Base-by-base conservation (phyloP, 1,140 invertebrate species). In the Dinoponera quadriceps region DNA sequence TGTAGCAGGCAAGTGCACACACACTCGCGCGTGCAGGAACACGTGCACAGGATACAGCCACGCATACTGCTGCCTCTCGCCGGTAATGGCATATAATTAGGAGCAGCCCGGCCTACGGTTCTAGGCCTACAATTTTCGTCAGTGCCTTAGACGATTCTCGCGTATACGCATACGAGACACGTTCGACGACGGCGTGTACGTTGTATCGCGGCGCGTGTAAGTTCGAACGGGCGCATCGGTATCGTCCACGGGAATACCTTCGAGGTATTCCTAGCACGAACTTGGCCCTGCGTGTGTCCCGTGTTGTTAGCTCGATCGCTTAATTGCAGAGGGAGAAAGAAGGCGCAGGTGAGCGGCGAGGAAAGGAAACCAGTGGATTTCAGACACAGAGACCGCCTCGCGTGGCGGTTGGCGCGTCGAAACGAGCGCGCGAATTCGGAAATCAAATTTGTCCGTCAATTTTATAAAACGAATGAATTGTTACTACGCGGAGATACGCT, bases 41-140 rank as follows among this genome's bases (percentile, higher is more conserved):
- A 63, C 57, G 63, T 29, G 51, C 54, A 80, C 29, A 57, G 22
- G 54, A 57, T 57, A 59, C 16, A 57, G 33, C 33, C 57, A 44
- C 57, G n/a, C 27, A 82, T 84, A 57, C 25, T 22, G 78, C n/a
- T 29, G 78, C 78, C 55, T 22, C n/a, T 22, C n/a, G 73, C 54
- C 38, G 38, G 54, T 90, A 90, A 90, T 90, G 69, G 78, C 84
- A 84, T 90, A 75, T 86, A 90, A 90, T 90, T 90, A 86, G 73
- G 68, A 54, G 51, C 49, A 25, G 65, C 63, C 48, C 71, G 75
- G 69, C 62, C 65, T 71, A 82, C 75, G n/a, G 49, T 86, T 80
- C 82, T 88, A 90, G 85, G 75, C 78, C 85, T 84, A 74, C 88
- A 90, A 90, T 90, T 90, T 90, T 87, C 85, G 80, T 73, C 69